Evolutionary conservation across 2,113 vertebrate species (phyloP), one percentile per base, ranked within the genome.

Genomic region (Colistium nudipinnis): DNA sequence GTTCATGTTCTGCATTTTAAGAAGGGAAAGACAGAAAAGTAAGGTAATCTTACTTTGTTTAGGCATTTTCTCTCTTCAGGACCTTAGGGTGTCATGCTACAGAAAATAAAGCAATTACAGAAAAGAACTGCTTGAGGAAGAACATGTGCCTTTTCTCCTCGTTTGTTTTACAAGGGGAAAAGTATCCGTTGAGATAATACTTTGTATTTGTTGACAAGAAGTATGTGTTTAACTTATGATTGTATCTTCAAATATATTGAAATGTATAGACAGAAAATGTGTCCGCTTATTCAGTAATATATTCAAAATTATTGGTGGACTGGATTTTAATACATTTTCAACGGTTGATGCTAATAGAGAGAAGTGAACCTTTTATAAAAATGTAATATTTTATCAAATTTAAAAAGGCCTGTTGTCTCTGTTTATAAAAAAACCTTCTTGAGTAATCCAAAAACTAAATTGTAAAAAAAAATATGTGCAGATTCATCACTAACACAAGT

Each of bases 221-320:
- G 13, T 73, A 65, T 86, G 82, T 76, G 76, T 84, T 38, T 84
- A 72, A 73, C 33, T 36, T 61, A 60, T 82, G 83, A 83, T 70
- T 87, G 65, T 82, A 45, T 76, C 51, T 74, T 70, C 0, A 2
- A 70, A 55, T 69, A 48, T 24, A 70, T 43, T 71, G 38, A 52
- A 33, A 22, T 73, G 61, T 78, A 20, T 57, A 41, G 10, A 47
- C 17, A 56, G 28, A 55, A 62, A 48, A 45, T 2, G 7, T 69
- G 38, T 75, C 20, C 64, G 45, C 17, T 64, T 44, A 76, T 62
- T 78, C 6, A 33, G 28, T 76, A 28, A 49, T 60, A 25, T 22
- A 61, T 76, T 78, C 56, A 41, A 80, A 63, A 49, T 49, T 49
- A 27, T 22, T 27, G 12, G 48, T 28, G 16, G 25, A 51, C 17